These are phyloP conservation scores for Nematostella vectensis DNA, from an alignment of 92 coral and sea anemone genomes.

Conservation along the genomic window DNA sequence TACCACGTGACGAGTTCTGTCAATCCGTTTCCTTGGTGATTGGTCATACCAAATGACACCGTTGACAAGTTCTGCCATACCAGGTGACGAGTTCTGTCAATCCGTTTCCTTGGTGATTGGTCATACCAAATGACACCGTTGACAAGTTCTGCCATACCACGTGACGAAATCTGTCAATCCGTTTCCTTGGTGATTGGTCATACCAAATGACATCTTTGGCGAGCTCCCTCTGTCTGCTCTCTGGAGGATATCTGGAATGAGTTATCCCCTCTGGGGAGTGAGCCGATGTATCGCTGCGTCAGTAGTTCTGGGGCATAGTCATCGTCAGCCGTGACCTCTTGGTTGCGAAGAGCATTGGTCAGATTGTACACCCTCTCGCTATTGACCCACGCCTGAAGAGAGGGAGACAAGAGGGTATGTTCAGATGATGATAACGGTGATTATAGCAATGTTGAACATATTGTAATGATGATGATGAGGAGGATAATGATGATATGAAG, in stretches of 20 bases:
- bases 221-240: background rate
- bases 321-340: conserved; percentile 31
- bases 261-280: background rate
- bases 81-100: no score
- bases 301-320: background rate
- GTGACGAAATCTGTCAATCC: no score
- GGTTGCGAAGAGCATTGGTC: conserved; percentile 30
- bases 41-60: no score
- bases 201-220: background rate
- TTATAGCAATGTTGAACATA: background rate
- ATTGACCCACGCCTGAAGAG: conserved; percentile 57
- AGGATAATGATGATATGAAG: no score
- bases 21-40: no score
- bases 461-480: no score
- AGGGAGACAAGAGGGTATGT: background rate
- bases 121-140: background rate
- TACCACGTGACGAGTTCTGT: no score
- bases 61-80: no score
- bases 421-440: no score
- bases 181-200: no score
- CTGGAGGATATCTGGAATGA: background rate
- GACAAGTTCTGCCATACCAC: no score
- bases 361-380: conserved; percentile 43
- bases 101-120: no score
- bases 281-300: background rate